phyloP scores from a whole-genome alignment of 2,888 invertebrate species.

The Oligia latruncula region DNA sequence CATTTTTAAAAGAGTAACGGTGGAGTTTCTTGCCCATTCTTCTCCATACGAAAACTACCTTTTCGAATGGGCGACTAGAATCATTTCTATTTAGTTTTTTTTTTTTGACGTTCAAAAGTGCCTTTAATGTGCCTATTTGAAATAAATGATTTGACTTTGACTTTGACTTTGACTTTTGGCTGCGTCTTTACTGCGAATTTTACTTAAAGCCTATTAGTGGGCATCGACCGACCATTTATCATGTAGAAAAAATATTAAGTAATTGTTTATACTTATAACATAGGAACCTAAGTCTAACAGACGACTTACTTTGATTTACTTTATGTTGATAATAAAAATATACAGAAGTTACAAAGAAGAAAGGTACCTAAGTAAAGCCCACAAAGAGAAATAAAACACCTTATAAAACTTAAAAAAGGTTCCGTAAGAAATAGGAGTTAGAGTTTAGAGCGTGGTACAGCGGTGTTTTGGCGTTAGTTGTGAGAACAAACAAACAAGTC shows the following conservation, averaged over 20 bases:
- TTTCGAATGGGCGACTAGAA: too few relatives aligned
- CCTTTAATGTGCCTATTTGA: too few relatives aligned
- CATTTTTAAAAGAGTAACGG: too few relatives aligned
- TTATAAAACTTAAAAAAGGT: conserved; percentile 57
- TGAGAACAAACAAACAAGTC: conserved; percentile 77
- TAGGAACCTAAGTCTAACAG: neutral
- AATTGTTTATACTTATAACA: too few relatives aligned
- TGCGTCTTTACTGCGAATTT: neutral
- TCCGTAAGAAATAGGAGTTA: conserved; percentile 52
- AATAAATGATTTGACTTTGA: too few relatives aligned
- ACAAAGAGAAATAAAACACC: conserved; percentile 35
- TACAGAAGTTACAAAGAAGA: neutral
- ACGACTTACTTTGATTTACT: neutral
- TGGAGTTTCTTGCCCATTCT: too few relatives aligned
- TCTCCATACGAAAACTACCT: too few relatives aligned
- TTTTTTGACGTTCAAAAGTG: too few relatives aligned
- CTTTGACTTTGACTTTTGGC: too few relatives aligned
- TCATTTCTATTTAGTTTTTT: too few relatives aligned
- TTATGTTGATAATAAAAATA: neutral
- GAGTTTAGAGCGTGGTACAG: conserved; percentile 49
- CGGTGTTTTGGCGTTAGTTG: conserved; percentile 65
- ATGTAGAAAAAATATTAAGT: neutral
- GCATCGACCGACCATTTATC: neutral
- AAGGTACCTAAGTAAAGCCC: conserved; percentile 7
- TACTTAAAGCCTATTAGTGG: too few relatives aligned